phyloP scores from a whole-genome alignment of 1,140 invertebrate species.

The Bombus confusus region DNA sequence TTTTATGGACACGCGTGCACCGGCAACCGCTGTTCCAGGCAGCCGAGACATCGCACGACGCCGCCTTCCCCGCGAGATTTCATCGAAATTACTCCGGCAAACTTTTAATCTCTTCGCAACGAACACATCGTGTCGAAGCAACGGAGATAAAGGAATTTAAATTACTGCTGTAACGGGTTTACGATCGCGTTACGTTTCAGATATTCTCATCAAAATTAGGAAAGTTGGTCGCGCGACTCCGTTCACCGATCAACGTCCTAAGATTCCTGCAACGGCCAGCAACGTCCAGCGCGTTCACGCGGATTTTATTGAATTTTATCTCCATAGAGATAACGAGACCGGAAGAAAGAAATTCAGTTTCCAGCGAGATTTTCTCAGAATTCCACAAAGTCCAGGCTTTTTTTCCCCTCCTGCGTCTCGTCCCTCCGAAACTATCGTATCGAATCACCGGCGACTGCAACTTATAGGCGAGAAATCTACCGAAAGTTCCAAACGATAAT shows the following conservation, averaged over 20 bases:
- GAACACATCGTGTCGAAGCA: not conserved
- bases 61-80: constrained; percentile 4
- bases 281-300: not conserved
- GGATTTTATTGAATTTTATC: not conserved
- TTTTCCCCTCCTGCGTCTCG: too few relatives aligned
- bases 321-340: too few relatives aligned
- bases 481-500: constrained; percentile 3
- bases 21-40: not conserved
- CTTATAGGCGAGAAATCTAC: constrained; percentile 26
- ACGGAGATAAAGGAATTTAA: not conserved
- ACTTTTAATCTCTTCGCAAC: constrained; percentile 26
- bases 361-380: not conserved
- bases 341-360: not conserved
- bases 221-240: not conserved
- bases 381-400: not conserved
- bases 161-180: not conserved
- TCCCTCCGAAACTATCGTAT: not conserved
- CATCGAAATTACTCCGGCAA: constrained; percentile 6
- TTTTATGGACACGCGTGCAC: constrained; percentile 15
- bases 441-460: not conserved
- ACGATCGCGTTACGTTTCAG: not conserved
- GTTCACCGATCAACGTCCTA: not conserved
- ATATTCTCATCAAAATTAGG: not conserved
- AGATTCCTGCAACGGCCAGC: too few relatives aligned
- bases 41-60: not conserved